Base-by-base conservation (phyloP, 1,140 invertebrate species). In the Nautilus pompilius region DNA sequence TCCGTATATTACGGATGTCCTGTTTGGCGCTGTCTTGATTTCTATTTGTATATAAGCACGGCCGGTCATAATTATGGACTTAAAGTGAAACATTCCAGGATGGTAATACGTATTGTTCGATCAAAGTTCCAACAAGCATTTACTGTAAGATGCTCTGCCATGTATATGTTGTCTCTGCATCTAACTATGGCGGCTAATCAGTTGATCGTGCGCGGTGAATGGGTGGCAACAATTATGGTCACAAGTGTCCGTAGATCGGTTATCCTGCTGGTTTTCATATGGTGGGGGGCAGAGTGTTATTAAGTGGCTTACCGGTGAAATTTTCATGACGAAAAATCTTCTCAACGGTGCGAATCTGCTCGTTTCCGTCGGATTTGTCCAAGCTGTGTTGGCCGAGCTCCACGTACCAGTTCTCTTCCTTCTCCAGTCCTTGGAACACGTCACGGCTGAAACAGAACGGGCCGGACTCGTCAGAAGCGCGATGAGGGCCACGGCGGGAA, bases 361-460 rank as follows among this genome's bases (percentile, higher is more conserved):
- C 72, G 34, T 70, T 74, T 6, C 72, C 72, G n/a, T 74, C 72
- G 17, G 30, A 41, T 17, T 41, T 56, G 13, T 58, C 53, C 60
- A 69, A 70, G n/a, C 68, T 63, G 48, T 74, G 70, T 63, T 74
- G 70, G 1, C 72, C 72, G 1, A 72, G 33, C 3, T 68, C 65
- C 4, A 59, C 70, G 17, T 55, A 48, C 72, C 72, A 74, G 32
- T 70, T 72, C 6, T 24, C 51, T 6, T 54, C 48, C 4, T 63
- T 28, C 3, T 68, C 64, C 2, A 69, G 45, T 10, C 72, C 72
- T 1, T 49, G 13, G 2, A 58, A 59, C 8, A 69, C 63, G 13
- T 56, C 32, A 20, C 66, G 57, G 51, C 72, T 74, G 48, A 8
- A 65, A 60, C 2, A 34, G 53, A 48, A 36, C n/a, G n/a, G n/a